Evolutionary conservation across 2,888 invertebrate species (phyloP).

Genomic region (Nymphalis c-album): DNA sequence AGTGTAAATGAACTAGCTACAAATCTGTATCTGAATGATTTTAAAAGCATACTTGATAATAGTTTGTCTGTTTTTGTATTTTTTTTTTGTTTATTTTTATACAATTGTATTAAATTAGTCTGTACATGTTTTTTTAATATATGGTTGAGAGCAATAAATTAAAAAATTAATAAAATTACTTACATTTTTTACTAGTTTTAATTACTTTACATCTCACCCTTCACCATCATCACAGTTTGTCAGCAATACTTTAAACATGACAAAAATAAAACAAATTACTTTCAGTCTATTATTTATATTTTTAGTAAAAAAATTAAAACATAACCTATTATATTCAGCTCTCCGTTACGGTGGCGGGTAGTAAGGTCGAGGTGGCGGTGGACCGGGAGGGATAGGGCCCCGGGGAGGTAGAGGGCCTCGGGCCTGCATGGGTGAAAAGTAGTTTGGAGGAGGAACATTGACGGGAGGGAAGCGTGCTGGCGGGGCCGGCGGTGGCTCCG

Average conservation of each 20-base stretch:
- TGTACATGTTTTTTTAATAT: conserved; percentile 14
- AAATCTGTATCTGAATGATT: too few relatives aligned
- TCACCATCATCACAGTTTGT: neutral
- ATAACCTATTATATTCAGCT: conserved; percentile 43
- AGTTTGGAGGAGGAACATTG: conserved; percentile 69
- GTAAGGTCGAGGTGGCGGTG: conserved; percentile 66
- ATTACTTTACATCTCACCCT: neutral
- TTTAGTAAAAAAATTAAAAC: conserved; percentile 66
- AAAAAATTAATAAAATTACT: conserved; percentile 22
- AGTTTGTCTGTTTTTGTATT: neutral
- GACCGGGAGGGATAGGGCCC: conserved; percentile 38
- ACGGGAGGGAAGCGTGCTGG: conserved; percentile 59
- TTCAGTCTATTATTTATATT: conserved; percentile 56
- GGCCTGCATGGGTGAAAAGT: conserved; percentile 58
- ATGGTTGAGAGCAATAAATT: conserved; percentile 24
- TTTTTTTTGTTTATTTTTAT: neutral
- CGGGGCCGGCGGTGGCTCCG: conserved; percentile 70
- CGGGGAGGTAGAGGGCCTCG: conserved; percentile 60
- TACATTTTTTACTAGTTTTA: conserved; percentile 1
- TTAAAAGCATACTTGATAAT: neutral
- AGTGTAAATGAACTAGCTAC: too few relatives aligned
- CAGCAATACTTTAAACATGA: neutral
- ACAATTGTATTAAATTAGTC: neutral
- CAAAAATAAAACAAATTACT: conserved; percentile 26
- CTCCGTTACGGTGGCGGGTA: conserved; percentile 69